Percentiles rank a stretch among this genome's conserved stretches.
phyloP scores from a whole-genome alignment of 37 sponge, comb jelly and placozoan species.

The Tethya wilhelma region DNA sequence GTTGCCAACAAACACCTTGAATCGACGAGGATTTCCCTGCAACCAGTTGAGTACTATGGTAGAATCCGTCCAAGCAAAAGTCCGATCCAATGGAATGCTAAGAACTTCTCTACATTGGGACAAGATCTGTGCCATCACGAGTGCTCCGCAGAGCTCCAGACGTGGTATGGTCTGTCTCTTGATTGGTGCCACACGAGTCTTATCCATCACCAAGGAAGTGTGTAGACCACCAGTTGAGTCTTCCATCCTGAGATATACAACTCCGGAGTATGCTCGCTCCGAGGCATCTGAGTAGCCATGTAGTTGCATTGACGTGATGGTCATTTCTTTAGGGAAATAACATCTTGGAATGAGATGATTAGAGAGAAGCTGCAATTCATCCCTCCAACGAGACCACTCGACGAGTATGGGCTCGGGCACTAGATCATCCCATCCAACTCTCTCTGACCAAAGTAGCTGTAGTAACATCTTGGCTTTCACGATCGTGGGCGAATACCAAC shows the following conservation, averaged over 20 bases:
- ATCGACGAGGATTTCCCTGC: slow-evolving; percentile 11
- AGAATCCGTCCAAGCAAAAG: slow-evolving; percentile 40
- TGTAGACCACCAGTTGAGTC: slow-evolving; percentile 11
- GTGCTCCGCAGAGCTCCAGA: slow-evolving; percentile 44
- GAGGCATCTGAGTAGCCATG: no score
- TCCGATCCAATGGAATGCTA: neutral
- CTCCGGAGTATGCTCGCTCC: slow-evolving; percentile 27
- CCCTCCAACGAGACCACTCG: neutral
- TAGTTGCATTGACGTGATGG: slow-evolving; percentile 9
- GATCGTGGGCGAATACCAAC: slow-evolving; percentile 48
- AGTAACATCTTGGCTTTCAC: slow-evolving; percentile 12
- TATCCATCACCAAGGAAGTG: slow-evolving; percentile 15
- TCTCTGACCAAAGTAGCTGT: neutral
- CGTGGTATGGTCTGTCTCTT: slow-evolving; percentile 36
- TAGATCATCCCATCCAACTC: neutral
- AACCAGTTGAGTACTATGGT: slow-evolving; percentile 43
- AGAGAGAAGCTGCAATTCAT: slow-evolving; percentile 6
- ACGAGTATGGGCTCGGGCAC: neutral
- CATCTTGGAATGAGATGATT: neutral
- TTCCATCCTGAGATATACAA: slow-evolving; percentile 33
- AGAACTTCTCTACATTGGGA: slow-evolving; percentile 6
- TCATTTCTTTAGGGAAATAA: neutral
- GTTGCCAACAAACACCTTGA: slow-evolving; percentile 35
- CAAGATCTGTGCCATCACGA: slow-evolving; percentile 18
- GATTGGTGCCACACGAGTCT: slow-evolving; percentile 39